Evolutionary conservation across 1,140 invertebrate species (phyloP).

Genomic region (Chrysoperla carnea): DNA sequence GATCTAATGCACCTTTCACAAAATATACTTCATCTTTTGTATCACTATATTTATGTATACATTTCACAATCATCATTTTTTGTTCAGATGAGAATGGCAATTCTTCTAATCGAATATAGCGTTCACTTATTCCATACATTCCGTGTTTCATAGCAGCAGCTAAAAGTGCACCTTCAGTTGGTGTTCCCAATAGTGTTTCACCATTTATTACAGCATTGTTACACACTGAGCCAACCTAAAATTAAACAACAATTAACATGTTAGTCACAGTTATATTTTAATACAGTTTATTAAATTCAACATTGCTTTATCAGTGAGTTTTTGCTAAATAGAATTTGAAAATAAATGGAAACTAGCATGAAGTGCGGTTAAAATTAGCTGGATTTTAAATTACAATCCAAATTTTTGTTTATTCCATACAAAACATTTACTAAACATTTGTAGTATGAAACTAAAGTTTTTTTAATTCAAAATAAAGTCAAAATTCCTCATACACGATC

Average conservation of each 20-base stretch:
- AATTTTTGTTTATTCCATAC: too few relatives aligned
- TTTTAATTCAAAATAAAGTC: too few relatives aligned
- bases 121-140: conserved; percentile 61
- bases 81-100: conserved; percentile 95
- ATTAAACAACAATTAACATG: conserved; percentile 1
- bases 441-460: too few relatives aligned
- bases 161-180: conserved; percentile 93
- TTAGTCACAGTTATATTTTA: not conserved
- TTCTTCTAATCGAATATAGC: conserved; percentile 79
- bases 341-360: too few relatives aligned
- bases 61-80: conserved; percentile 98
- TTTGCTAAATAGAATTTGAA: too few relatives aligned
- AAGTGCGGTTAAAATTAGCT: too few relatives aligned
- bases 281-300: too few relatives aligned
- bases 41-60: conserved; percentile 57
- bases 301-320: too few relatives aligned
- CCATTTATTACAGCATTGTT: conserved; percentile 89
- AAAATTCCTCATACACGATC: too few relatives aligned
- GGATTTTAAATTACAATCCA: too few relatives aligned
- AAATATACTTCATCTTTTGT: conserved; percentile 67
- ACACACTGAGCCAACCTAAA: conserved; percentile 74
- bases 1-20: conserved; percentile 91
- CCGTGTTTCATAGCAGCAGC: conserved; percentile 84
- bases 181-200: conserved; percentile 79
- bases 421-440: too few relatives aligned